phyloP scores from a whole-genome alignment of 2,113 vertebrate genomes.

The Ardeotis arabs region DNA sequence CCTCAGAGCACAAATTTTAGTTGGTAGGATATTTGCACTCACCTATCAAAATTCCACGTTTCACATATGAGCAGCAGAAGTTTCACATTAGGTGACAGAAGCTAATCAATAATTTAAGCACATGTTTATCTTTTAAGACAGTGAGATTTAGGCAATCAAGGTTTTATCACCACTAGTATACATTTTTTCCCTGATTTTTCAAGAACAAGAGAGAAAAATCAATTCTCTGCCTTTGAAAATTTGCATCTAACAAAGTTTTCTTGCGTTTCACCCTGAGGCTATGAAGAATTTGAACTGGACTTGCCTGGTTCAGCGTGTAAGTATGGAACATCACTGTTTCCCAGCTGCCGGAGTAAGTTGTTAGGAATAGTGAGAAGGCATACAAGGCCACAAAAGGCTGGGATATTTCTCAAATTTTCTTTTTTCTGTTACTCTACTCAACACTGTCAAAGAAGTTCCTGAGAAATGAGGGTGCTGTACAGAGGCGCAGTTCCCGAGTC shows the following conservation, averaged over 20 bases:
- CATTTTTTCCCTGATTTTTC: background rate
- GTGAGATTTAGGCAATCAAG: background rate
- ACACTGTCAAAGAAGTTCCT: background rate
- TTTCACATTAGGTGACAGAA: background rate
- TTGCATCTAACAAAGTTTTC: background rate
- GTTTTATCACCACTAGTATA: background rate
- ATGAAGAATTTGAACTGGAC: background rate
- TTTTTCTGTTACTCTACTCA: background rate
- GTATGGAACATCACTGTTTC: background rate
- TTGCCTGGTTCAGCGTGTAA: background rate
- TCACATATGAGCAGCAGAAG: background rate
- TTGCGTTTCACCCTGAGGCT: background rate
- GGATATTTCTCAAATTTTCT: background rate
- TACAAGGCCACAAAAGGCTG: background rate
- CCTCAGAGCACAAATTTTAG: background rate
- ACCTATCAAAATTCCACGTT: background rate
- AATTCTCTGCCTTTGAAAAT: background rate
- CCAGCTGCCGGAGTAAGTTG: background rate
- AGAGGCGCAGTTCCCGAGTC: background rate
- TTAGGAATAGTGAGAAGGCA: background rate
- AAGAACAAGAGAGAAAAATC: background rate
- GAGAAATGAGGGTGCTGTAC: background rate
- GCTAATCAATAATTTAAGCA: background rate
- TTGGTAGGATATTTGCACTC: background rate
- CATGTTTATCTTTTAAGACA: background rate